These are phyloP conservation scores for Oscarella lobularis DNA, from an alignment of 37 sponge, comb jelly and placozoan genomes.

Conservation along the genomic window DNA sequence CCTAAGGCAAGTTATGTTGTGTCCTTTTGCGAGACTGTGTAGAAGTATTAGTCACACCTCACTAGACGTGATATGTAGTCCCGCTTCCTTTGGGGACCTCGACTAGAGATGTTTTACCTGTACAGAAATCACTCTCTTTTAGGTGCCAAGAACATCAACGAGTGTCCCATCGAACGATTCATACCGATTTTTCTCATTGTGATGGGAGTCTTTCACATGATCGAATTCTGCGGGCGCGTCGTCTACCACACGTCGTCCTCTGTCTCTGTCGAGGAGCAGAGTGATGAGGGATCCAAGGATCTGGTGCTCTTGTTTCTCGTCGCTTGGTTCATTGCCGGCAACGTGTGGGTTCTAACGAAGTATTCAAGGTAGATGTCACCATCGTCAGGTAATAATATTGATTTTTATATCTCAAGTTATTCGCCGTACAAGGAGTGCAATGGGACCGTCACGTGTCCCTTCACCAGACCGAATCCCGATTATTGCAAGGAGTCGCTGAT, in stretches of 20 bases:
- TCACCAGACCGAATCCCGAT: neutral
- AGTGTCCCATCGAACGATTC: neutral
- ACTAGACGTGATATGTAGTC: no score
- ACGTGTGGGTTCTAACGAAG: neutral
- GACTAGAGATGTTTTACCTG: no score
- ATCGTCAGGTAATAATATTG: no score
- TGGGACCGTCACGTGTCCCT: neutral
- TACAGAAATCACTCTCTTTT: neutral
- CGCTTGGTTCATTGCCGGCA: neutral
- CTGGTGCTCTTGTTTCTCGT: neutral
- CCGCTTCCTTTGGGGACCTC: no score
- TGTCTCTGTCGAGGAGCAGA: neutral
- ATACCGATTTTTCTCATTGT: neutral
- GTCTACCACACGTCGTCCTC: neutral
- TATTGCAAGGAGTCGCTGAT: neutral
- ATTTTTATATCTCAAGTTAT: neutral
- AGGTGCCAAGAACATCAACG: neutral
- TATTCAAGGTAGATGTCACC: neutral
- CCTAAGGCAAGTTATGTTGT: no score
- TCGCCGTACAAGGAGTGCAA: neutral
- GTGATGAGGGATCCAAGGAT: neutral
- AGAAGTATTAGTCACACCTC: no score
- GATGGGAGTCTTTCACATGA: neutral
- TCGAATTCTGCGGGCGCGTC: neutral
- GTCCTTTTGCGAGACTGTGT: no score